Conservation (phyloP, 1,140 invertebrate species). For the Drosophila arawakana region DNA sequence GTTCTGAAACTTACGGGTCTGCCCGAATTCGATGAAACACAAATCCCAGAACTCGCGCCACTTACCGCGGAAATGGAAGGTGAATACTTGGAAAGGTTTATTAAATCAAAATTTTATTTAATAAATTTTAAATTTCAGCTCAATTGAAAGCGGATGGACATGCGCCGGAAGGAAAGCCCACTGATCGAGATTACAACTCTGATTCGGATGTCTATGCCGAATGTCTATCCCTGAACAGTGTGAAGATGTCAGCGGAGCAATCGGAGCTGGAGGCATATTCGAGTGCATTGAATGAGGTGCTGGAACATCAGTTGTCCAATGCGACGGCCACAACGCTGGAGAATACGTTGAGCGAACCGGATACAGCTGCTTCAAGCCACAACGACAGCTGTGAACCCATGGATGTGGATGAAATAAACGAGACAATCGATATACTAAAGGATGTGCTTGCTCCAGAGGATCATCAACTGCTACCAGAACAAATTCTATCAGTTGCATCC, state of each 20-base stretch:
- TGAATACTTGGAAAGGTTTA: constrained; percentile 22
- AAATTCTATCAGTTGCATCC: constrained; percentile 29
- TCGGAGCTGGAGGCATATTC: constrained; percentile 69
- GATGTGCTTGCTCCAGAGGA: constrained; percentile 56
- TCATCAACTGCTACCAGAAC: constrained; percentile 55
- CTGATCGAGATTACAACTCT: constrained; percentile 48
- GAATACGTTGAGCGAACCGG: constrained; percentile 38
- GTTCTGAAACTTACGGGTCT: constrained; percentile 51
- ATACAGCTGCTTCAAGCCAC: constrained; percentile 6
- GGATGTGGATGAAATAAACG: constrained; percentile 76
- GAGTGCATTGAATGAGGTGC: constrained; percentile 68
- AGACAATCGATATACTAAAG: constrained; percentile 70
- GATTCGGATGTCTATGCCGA: constrained; percentile 75
- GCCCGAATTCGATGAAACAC: constrained; percentile 64
- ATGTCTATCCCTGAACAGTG: constrained; percentile 63
- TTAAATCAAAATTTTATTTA: background rate
- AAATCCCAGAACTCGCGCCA: constrained; percentile 61
- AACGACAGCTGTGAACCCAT: constrained; percentile 70
- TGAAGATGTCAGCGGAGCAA: constrained; percentile 42
- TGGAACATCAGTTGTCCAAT: constrained; percentile 52
- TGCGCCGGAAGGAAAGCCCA: background rate
- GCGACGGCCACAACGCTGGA: constrained; percentile 45
- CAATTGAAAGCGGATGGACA: constrained; percentile 26
- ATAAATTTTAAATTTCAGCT: constrained; percentile 20
- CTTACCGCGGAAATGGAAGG: constrained; percentile 55